phyloP scores from a whole-genome alignment of 1,140 invertebrate genomes.

The Potamilus streckersoni region DNA sequence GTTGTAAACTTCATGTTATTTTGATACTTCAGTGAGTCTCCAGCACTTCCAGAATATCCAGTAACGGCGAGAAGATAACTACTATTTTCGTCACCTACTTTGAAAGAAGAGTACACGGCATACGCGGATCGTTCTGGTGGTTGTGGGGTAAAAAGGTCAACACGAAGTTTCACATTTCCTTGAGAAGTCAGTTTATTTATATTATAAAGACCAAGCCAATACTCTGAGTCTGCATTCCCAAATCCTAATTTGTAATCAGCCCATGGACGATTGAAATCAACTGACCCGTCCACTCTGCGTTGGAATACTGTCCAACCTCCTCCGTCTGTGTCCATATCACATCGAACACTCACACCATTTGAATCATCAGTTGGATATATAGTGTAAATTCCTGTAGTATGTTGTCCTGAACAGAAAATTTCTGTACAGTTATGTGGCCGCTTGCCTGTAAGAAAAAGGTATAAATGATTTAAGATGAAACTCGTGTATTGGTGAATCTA shows the following conservation, averaged over 20 bases:
- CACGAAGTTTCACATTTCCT: too few species aligned
- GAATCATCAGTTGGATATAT: too few species aligned
- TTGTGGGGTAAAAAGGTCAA: too few species aligned
- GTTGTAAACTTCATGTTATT: conserved; percentile 10
- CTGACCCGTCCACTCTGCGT: conserved; percentile 79
- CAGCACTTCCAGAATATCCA: conserved; percentile 7
- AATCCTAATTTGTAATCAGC: conserved; percentile 70
- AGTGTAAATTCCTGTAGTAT: too few species aligned
- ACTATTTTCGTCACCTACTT: not conserved
- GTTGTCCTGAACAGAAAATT: too few species aligned
- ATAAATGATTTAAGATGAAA: too few species aligned
- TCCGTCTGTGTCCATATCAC: conserved; percentile 79
- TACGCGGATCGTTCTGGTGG: not conserved
- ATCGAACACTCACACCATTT: conserved; percentile 72
- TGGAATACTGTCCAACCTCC: conserved; percentile 89
- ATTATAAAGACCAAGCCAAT: too few species aligned
- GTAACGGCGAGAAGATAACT: not conserved
- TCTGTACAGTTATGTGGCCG: too few species aligned
- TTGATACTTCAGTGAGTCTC: not conserved
- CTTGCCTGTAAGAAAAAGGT: too few species aligned
- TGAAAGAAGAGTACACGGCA: conserved; percentile 3
- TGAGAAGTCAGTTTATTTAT: too few species aligned
- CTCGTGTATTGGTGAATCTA: too few species aligned
- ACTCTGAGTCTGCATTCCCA: not conserved
- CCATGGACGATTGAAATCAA: conserved; percentile 92